Evolutionary conservation across 2,797 vertebrate genomes (phyloP).

Genomic region (Distichodus sexfasciatus): DNA sequence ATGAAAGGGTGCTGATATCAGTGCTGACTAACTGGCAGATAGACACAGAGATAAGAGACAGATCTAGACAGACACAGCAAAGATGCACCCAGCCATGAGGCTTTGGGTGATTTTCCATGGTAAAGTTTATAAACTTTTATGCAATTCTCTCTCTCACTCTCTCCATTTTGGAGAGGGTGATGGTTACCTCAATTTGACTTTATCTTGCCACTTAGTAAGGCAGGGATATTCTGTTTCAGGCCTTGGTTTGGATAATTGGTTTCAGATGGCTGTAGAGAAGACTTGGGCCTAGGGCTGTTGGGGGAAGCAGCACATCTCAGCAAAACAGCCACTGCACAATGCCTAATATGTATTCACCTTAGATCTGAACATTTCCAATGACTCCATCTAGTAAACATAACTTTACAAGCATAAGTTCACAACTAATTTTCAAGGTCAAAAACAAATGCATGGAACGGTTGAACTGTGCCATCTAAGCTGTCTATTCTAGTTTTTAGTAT

Average conservation of each 20-base stretch:
- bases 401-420: no score
- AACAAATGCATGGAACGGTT: no score
- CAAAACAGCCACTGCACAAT: background rate
- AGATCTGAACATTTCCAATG: background rate
- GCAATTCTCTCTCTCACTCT: background rate
- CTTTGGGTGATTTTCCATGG: background rate
- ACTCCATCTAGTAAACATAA: no score
- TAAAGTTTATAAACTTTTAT: background rate
- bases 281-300: slow-evolving; percentile 10
- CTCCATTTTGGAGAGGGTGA: background rate
- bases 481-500: no score
- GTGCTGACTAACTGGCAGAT: slow-evolving; percentile 22
- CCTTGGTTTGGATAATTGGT: slow-evolving; percentile 37
- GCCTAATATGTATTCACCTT: background rate
- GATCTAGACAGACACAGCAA: background rate
- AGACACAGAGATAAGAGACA: slow-evolving; percentile 26
- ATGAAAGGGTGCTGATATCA: slow-evolving; percentile 49
- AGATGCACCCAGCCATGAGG: slow-evolving; percentile 6
- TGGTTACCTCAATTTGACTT: slow-evolving; percentile 27
- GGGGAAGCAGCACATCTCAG: slow-evolving; percentile 13
- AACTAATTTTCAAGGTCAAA: no score
- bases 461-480: no score
- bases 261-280: slow-evolving; percentile 36
- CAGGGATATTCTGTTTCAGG: slow-evolving; percentile 32
- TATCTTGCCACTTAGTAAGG: slow-evolving; percentile 28